These are phyloP conservation scores for Gallinago jamesoni DNA, from an alignment of 2,113 vertebrate species.

Conservation along the genomic window DNA sequence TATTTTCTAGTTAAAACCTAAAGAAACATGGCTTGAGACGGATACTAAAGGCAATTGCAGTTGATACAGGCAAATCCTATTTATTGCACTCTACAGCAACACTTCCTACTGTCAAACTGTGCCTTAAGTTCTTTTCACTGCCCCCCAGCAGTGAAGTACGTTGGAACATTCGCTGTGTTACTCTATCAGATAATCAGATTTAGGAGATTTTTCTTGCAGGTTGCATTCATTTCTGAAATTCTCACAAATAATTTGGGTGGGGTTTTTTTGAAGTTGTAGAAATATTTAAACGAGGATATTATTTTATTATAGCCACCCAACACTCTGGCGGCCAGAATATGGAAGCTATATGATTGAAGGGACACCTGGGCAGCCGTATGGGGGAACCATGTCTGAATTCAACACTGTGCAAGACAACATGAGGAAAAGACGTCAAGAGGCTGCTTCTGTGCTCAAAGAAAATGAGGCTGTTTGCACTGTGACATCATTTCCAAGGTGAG, in stretches of 20 bases:
- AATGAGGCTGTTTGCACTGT: conserved; percentile 89
- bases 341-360: conserved; percentile 99
- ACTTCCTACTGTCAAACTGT: background rate
- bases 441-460: conserved; percentile 83
- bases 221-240: background rate
- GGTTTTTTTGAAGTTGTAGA: background rate
- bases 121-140: background rate
- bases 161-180: background rate
- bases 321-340: conserved; percentile 97
- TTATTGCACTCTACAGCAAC: background rate
- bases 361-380: conserved; percentile 94
- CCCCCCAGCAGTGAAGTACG: background rate
- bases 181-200: background rate
- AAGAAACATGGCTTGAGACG: background rate
- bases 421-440: conserved; percentile 90
- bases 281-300: background rate
- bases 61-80: background rate
- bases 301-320: conserved; percentile 85
- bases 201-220: background rate
- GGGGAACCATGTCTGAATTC: conserved; percentile 97
- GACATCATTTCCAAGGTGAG: conserved; percentile 93
- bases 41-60: background rate
- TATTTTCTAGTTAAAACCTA: background rate
- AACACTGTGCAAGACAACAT: conserved; percentile 99
- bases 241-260: background rate